Evolutionary conservation across 53 echinoderm and acorn worm species (phyloP).

Genomic region (Holothuria leucospilota): DNA sequence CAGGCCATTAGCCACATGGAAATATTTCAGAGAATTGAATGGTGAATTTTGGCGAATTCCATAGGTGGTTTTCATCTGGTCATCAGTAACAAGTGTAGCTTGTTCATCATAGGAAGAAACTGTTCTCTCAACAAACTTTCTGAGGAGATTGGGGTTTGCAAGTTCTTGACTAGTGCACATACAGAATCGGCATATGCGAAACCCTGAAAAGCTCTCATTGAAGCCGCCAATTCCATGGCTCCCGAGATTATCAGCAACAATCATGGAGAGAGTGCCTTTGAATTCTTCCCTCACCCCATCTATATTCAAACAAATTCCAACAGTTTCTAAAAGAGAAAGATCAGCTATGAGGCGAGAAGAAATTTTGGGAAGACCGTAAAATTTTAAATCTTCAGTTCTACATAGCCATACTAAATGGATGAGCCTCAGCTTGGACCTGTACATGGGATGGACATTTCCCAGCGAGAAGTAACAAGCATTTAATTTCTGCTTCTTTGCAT

Average conservation of each 20-base stretch:
- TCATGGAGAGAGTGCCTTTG: constrained; percentile 60
- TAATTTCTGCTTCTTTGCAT: constrained; percentile 55
- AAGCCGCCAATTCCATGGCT: constrained; percentile 68
- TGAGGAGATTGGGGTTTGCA: neutral
- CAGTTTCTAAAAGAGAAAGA: constrained; percentile 53
- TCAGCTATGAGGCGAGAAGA: constrained; percentile 50
- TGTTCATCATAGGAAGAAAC: constrained; percentile 56
- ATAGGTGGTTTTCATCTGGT: constrained; percentile 56
- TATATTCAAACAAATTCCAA: constrained; percentile 7
- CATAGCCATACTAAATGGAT: constrained; percentile 51
- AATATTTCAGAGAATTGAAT: constrained; percentile 59
- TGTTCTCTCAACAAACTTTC: constrained; percentile 38
- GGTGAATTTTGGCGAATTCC: constrained; percentile 57
- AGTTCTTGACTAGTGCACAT: constrained; percentile 48
- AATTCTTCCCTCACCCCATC: constrained; percentile 53
- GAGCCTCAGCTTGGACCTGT: constrained; percentile 52
- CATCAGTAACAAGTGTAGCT: constrained; percentile 36
- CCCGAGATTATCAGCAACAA: constrained; percentile 70
- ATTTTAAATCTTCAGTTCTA: constrained; percentile 33
- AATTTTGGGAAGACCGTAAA: constrained; percentile 24
- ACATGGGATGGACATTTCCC: constrained; percentile 60
- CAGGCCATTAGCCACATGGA: constrained; percentile 62
- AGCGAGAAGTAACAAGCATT: constrained; percentile 55
- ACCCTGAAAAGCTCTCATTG: constrained; percentile 52
- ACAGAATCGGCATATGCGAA: constrained; percentile 62